Evolutionary conservation across 1,140 invertebrate genomes (phyloP).

Genomic region (Hetaerina americana): DNA sequence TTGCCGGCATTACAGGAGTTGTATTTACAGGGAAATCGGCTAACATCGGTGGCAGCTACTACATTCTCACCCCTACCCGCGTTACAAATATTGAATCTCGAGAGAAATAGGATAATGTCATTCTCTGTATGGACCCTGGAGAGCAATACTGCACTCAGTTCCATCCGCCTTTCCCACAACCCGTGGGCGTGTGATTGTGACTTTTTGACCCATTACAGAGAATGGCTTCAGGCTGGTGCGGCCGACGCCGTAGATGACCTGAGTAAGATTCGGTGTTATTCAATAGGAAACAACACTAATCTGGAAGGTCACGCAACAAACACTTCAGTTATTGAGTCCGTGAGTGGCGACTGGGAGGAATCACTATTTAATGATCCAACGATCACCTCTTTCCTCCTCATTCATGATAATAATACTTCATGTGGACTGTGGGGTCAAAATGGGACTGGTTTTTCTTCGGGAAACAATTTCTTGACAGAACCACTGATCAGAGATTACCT

Average conservation of each 20-base stretch:
- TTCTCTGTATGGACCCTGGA: constrained; percentile 66
- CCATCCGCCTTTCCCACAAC: constrained; percentile 59
- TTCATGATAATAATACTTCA: constrained; percentile 21
- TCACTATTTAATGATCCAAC: constrained; percentile 35
- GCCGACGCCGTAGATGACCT: constrained; percentile 48
- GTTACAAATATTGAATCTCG: constrained; percentile 54
- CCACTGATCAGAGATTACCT: constrained; percentile 65
- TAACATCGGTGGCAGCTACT: constrained; percentile 56
- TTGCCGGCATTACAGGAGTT: constrained; percentile 41
- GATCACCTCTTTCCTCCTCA: constrained; percentile 41
- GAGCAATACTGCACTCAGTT: constrained; percentile 50
- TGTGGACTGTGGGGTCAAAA: constrained; percentile 14
- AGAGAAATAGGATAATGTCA: constrained; percentile 59
- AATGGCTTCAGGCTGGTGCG: constrained; percentile 50
- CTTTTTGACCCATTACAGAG: constrained; percentile 61
- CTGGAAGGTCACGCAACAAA: constrained; percentile 44
- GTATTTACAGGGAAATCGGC: constrained; percentile 50
- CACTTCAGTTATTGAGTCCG: constrained; percentile 37
- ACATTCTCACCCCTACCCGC: constrained; percentile 61
- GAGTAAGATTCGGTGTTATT: constrained; percentile 21
- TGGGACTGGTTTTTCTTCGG: background rate
- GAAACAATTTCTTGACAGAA: constrained; percentile 52
- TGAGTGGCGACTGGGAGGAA: constrained; percentile 38
- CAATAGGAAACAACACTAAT: background rate
- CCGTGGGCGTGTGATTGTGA: constrained; percentile 82